Base-by-base conservation (phyloP, 2,888 invertebrate species). In the Platerodrilus igneus region DNA sequence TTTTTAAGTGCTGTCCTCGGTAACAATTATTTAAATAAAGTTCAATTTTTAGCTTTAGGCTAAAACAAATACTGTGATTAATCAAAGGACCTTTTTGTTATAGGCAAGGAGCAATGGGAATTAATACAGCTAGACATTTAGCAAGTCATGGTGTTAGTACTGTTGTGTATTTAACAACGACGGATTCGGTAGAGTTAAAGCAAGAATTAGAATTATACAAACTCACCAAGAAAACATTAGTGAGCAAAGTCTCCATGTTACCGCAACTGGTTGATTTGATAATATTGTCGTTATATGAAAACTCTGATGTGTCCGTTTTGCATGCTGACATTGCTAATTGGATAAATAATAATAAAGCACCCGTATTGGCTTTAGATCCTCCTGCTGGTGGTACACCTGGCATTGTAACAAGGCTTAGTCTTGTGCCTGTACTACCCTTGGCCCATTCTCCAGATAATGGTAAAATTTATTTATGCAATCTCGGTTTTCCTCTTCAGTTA, bases 381-480 rank as follows among this genome's bases (percentile, higher is more conserved):
- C 85, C 86, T 30, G 72, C 78, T 1, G 66, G 72, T 45, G 85
- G 83, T 26, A 78, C 78, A 14, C 75, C 76, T 5, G 78, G 77
- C 32, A 68, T 79, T 22, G 53, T 63, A 14, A 70, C 74, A 30
- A 85, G 85, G 66, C 84, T 81, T 68, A 81, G 83, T 23, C 68
- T 88, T 45, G 68, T 83, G 47, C 80, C 85, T 30, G 80, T 78
- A 27, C 69, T 88, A 58, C 88, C 88, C 21, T 69, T 86, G 29
- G 71, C 76, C 4, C 75, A 80, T 63, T 72, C 75, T 40, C 63
- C 70, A 40, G 74, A 74, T 53, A 78, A 78, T 60, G 83, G 86
- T 30, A 83, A 83, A 66, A 71, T 90, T 53, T 90, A 88, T 72
- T 76, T 92, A 50, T 88, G 87, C 64, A 87, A 91, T 72, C 74